These are phyloP conservation scores for Drosophila mercatorum DNA, from an alignment of 2,888 invertebrate species.

Conservation along the genomic window DNA sequence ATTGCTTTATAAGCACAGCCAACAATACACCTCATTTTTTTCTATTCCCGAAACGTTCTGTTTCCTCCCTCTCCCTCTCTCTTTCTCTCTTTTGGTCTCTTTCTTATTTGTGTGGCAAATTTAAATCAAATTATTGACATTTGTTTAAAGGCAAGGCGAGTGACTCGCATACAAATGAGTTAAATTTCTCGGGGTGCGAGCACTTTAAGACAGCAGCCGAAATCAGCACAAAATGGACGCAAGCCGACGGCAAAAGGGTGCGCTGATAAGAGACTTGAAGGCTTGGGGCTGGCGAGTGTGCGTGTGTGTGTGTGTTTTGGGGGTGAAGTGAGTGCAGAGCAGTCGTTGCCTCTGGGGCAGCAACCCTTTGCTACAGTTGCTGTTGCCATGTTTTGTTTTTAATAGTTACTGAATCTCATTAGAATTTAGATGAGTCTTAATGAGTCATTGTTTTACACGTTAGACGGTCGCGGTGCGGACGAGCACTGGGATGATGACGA, in stretches of 20 bases:
- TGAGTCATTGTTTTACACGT: conserved; percentile 84
- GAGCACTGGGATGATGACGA: conserved; percentile 17
- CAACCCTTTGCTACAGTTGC: conserved; percentile 72
- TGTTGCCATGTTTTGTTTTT: conserved; percentile 77
- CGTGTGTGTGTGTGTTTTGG: neutral
- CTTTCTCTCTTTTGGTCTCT: neutral
- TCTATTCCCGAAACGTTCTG: neutral
- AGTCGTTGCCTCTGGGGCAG: conserved; percentile 50
- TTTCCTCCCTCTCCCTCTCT: neutral
- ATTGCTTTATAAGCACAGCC: conserved; percentile 67
- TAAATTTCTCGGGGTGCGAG: conserved; percentile 46
- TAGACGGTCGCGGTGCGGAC: conserved; percentile 61
- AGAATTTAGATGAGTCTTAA: conserved; percentile 85
- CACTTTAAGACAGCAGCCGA: conserved; percentile 56
- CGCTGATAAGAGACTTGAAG: conserved; percentile 59
- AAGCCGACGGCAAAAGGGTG: conserved; percentile 46
- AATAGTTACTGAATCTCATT: conserved; percentile 84
- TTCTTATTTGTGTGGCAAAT: conserved; percentile 58
- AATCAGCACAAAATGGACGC: conserved; percentile 74
- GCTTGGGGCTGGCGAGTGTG: conserved; percentile 1
- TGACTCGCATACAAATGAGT: conserved; percentile 75
- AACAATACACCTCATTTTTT: conserved; percentile 38
- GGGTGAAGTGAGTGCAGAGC: conserved; percentile 6
- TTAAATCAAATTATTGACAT: conserved; percentile 81
- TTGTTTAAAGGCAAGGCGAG: conserved; percentile 69